phyloP scores from a whole-genome alignment of 2,888 invertebrate species.

The Tachina fera region DNA sequence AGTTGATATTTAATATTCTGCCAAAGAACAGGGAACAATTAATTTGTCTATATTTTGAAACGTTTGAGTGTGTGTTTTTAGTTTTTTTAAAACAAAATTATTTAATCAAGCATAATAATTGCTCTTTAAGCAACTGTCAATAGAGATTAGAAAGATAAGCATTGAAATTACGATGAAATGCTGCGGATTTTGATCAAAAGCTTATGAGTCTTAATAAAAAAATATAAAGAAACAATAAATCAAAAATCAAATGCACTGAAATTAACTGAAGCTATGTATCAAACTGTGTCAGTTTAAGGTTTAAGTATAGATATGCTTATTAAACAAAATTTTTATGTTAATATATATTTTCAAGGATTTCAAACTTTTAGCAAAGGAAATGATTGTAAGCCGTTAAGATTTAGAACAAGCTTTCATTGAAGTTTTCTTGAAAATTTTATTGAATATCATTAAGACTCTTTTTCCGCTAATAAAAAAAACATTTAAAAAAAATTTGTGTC shows the following conservation, averaged over 20 bases:
- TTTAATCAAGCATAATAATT: slow-evolving; percentile 69
- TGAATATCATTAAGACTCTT: not conserved
- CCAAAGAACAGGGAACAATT: not conserved
- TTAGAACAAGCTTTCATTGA: too few relatives aligned
- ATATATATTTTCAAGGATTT: too few relatives aligned
- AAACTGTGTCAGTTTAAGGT: not conserved
- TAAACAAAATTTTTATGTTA: not conserved
- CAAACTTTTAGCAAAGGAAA: too few relatives aligned
- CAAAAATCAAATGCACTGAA: slow-evolving; percentile 19
- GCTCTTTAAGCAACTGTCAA: slow-evolving; percentile 67
- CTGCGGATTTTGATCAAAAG: slow-evolving; percentile 22
- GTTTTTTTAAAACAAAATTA: slow-evolving; percentile 59
- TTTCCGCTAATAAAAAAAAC: not conserved
- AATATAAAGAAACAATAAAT: not conserved
- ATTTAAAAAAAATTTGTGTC: not conserved
- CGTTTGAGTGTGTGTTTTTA: not conserved
- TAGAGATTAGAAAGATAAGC: slow-evolving; percentile 60
- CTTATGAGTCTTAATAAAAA: not conserved
- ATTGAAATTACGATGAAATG: slow-evolving; percentile 18
- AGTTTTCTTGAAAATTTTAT: too few relatives aligned
- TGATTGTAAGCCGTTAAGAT: too few relatives aligned
- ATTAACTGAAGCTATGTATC: slow-evolving; percentile 8
- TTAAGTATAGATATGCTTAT: not conserved
- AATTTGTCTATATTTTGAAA: slow-evolving; percentile 12
- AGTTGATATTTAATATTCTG: slow-evolving; percentile 60